These are phyloP conservation scores for Podarcis muralis DNA, from an alignment of 2,113 vertebrate genomes.

Conservation along the genomic window DNA sequence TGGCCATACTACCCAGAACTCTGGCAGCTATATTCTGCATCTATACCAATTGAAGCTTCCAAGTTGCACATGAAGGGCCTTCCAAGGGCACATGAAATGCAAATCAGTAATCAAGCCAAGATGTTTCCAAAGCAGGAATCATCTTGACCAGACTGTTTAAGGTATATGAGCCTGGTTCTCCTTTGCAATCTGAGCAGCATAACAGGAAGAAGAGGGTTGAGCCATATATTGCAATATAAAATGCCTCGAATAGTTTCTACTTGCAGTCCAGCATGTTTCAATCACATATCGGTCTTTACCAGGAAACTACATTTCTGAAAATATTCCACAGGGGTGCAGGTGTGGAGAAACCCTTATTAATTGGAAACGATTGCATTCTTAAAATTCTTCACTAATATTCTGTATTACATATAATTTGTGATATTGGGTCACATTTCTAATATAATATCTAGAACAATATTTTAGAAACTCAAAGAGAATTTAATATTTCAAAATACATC, in stretches of 20 bases:
- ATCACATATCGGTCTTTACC: background rate
- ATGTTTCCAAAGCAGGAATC: background rate
- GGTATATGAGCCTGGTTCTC: background rate
- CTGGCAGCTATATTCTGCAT: background rate
- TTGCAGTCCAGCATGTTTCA: background rate
- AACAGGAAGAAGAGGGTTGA: background rate
- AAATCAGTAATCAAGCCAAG: background rate
- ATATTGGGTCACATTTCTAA: background rate
- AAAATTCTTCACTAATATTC: background rate
- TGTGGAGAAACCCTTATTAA: background rate
- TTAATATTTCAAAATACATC: background rate
- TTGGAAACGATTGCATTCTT: background rate
- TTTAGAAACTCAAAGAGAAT: background rate
- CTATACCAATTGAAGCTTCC: background rate
- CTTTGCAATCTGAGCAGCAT: background rate
- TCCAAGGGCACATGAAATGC: background rate
- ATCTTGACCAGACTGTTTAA: background rate
- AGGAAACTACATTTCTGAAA: background rate
- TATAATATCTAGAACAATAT: background rate
- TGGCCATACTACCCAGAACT: background rate
- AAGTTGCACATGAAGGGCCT: too few relatives aligned
- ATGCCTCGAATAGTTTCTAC: background rate
- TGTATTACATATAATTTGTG: background rate
- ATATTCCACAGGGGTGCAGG: background rate
- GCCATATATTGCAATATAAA: background rate